Base-by-base conservation (phyloP, 2,113 vertebrate genomes). In the Suncus etruscus region DNA sequence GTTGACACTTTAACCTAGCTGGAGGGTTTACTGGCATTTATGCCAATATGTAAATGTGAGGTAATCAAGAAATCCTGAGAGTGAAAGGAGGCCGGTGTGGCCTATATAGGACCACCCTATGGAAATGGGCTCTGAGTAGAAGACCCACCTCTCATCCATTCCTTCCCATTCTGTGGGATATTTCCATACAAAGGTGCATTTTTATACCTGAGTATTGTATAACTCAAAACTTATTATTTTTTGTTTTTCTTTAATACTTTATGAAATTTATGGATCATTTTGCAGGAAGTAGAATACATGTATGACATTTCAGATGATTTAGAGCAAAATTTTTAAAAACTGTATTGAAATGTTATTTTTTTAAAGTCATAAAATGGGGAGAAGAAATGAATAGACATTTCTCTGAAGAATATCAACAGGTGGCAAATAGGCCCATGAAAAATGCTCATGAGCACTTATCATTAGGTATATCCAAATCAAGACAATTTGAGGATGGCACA, bases 201-300 rank as follows among this genome's bases (percentile, higher is more conserved):
- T 68, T 73, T 11, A 58, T 68, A 70, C 83, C 74, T 87, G 72
- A 83, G 79, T 48, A 32, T 5, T 66, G n/a, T 86, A 3, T 74
- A 69, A 66, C 32, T 39, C 88, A 81, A 63, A 83, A 24, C 29
- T 11, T 83, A 31, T 89, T 94, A 92, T 90, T 65, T n/a, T n/a
- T n/a, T n/a, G n/a, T n/a, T n/a, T n/a, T 84, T 87, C 14, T 79
- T 83, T 66, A 7, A 25, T 65, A 65, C 61, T 81, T 63, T 83
- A 85, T 77, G 86, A 50, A 83, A 72, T 96, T 89, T 82, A 92
- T 79, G 31, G 84, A 83, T 80, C 90, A 61, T 94, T 51, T 92
- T 79, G 39, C 76, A 75, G 79, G 83, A 88, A 66, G 11, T 85
- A 87, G 58, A 54, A 51, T 87, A 12, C 54, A n/a, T 32, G 29